A percentile compares a stretch with the other conserved stretches of the same genome.
Conservation (phyloP, 2,888 invertebrate genomes). For the Drosophila limbata region DNA sequence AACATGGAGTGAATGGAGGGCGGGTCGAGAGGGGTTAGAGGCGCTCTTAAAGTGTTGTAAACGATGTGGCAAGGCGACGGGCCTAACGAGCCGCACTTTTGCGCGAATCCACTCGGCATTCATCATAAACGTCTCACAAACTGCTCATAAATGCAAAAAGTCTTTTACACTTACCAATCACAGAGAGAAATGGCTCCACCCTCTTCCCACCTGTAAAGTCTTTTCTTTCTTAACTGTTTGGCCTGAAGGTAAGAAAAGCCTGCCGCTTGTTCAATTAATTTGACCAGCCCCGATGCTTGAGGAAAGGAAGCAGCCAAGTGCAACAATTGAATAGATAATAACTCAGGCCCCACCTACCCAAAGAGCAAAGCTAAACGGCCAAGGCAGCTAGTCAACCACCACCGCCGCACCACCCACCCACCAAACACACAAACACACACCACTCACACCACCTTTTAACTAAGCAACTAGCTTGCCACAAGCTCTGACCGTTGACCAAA, state of each 20-base stretch:
- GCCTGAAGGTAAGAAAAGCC: slow-evolving; percentile 11
- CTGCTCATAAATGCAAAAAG: slow-evolving; percentile 59
- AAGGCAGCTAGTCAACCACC: slow-evolving; percentile 14
- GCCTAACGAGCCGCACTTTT: slow-evolving; percentile 64
- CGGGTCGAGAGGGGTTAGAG: background rate
- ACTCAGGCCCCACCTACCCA: slow-evolving; percentile 83
- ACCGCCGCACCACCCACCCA: slow-evolving; percentile 60
- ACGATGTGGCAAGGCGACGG: slow-evolving; percentile 63
- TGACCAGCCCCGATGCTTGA: slow-evolving; percentile 64
- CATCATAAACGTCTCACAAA: slow-evolving; percentile 62
- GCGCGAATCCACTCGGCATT: slow-evolving; percentile 54
- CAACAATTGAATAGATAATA: slow-evolving; percentile 85
- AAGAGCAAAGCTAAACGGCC: slow-evolving; percentile 13
- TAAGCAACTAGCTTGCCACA: slow-evolving; percentile 53
- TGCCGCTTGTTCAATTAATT: slow-evolving; percentile 74
- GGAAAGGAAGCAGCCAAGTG: slow-evolving; percentile 66
- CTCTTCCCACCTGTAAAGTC: background rate
- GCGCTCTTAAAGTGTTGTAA: slow-evolving; percentile 75
- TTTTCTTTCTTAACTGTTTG: slow-evolving; percentile 13
- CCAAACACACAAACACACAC: slow-evolving; percentile 33
- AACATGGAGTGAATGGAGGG: background rate
- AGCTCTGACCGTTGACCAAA: slow-evolving; percentile 70
- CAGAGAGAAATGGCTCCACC: slow-evolving; percentile 15
- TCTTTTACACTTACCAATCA: slow-evolving; percentile 63
- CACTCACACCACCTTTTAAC: slow-evolving; percentile 26